Evolutionary conservation across 2,888 invertebrate species (phyloP).

Genomic region (Leptopilina drosophilae): DNA sequence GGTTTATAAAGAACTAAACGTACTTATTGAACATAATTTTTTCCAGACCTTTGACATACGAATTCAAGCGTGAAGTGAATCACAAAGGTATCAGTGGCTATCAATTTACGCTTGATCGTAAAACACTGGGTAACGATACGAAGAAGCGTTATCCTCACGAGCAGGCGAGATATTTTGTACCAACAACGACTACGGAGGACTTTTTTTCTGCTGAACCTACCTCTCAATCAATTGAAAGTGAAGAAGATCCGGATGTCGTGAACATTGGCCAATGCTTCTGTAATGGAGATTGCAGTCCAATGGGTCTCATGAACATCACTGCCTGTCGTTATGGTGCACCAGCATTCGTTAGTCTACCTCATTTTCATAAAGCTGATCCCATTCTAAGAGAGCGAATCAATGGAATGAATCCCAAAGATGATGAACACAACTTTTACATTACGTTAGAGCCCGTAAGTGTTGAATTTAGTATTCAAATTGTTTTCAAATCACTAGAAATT

Average conservation of each 20-base stretch:
- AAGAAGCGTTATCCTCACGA: conserved; percentile 70
- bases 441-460: conserved; percentile 84
- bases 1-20: background rate
- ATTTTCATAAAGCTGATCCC: conserved; percentile 88
- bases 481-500: no score
- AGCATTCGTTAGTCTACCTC: conserved; percentile 90
- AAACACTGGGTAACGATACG: conserved; percentile 78
- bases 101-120: conserved; percentile 82
- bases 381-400: conserved; percentile 81
- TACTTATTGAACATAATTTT: background rate
- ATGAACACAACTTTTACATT: conserved; percentile 87
- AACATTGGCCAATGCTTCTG: conserved; percentile 82
- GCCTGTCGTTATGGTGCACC: conserved; percentile 89
- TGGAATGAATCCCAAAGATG: conserved; percentile 84
- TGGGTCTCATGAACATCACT: conserved; percentile 88
- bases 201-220: conserved; percentile 68
- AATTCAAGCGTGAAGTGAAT: conserved; percentile 80
- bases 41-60: conserved; percentile 65
- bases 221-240: conserved; percentile 44
- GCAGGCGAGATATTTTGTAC: conserved; percentile 71
- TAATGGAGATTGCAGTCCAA: conserved; percentile 84
- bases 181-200: conserved; percentile 72
- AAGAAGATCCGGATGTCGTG: conserved; percentile 66
- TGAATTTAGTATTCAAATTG: background rate
- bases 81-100: conserved; percentile 82